A percentile compares a stretch with the other conserved stretches of the same genome.
These are phyloP conservation scores for Echiichthys vipera DNA, from an alignment of 2,797 vertebrate genomes.

Conservation along the genomic window DNA sequence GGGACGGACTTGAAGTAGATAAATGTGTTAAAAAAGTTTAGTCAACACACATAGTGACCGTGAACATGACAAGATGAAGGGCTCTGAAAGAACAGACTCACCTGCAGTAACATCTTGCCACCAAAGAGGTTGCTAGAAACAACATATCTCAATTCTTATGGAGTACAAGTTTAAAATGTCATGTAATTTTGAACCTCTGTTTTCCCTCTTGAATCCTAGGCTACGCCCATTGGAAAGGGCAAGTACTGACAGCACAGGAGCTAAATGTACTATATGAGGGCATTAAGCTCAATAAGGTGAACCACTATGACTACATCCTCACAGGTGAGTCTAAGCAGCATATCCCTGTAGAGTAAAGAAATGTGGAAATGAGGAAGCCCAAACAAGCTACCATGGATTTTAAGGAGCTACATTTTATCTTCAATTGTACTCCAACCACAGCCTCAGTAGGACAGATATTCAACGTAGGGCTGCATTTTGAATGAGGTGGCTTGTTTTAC, in stretches of 20 bases:
- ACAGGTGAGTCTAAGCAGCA: constrained; percentile 84
- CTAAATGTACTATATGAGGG: constrained; percentile 92
- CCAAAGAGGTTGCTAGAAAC: too few relatives aligned
- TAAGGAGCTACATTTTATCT: not conserved
- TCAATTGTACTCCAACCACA: not conserved
- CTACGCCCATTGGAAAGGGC: constrained; percentile 93
- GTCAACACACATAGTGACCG: too few relatives aligned
- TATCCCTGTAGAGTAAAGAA: not conserved
- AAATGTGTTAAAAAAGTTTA: too few relatives aligned
- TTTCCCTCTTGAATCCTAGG: constrained; percentile 75
- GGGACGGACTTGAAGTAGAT: too few relatives aligned
- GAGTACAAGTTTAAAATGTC: not conserved
- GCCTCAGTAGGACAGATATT: not conserved
- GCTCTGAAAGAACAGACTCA: too few relatives aligned
- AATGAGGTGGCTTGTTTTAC: not conserved
- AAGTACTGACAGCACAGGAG: constrained; percentile 92
- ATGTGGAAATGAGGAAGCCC: not conserved
- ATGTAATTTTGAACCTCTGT: not conserved
- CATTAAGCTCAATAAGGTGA: constrained; percentile 91
- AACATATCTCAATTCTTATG: too few relatives aligned
- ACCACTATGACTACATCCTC: constrained; percentile 93
- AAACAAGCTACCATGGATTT: not conserved
- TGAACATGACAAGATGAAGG: too few relatives aligned
- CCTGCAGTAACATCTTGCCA: too few relatives aligned
- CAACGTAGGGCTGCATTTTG: not conserved